Evolutionary conservation across 2,113 vertebrate genomes (phyloP).

Genomic region (Mormyrus lacerda): DNA sequence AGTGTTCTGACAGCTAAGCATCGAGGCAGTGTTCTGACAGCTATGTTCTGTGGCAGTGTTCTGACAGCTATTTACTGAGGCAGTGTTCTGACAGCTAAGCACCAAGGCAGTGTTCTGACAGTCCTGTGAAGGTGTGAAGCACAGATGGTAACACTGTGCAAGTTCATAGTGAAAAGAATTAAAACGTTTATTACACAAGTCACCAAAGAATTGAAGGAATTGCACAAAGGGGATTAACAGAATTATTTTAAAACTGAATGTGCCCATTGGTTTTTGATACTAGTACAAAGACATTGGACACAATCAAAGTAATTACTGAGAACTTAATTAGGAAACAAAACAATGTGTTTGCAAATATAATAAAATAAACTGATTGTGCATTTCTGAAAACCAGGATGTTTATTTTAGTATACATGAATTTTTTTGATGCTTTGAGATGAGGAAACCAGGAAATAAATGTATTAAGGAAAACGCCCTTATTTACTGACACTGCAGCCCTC

Average conservation of each 20-base stretch:
- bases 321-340: not conserved
- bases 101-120: not conserved
- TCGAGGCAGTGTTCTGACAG: not conserved
- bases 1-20: not conserved
- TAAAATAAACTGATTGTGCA: not conserved
- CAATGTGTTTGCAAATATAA: not conserved
- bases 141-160: not conserved
- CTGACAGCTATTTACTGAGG: not conserved
- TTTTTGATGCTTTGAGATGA: not conserved
- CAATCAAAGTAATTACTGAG: not conserved
- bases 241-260: not conserved
- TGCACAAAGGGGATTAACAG: not conserved
- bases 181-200: not conserved
- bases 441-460: not conserved
- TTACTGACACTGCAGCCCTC: not conserved
- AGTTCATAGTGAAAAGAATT: not conserved
- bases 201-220: not conserved
- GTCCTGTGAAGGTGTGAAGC: not conserved
- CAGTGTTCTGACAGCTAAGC: not conserved
- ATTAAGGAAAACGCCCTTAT: not conserved
- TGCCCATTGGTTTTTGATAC: not conserved
- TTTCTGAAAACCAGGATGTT: not conserved
- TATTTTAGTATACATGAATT: not conserved
- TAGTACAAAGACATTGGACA: not conserved
- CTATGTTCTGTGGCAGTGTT: not conserved